Evolutionary conservation across 2,888 invertebrate species (phyloP), one percentile per base, ranked within the genome.

Genomic region (Oeneis ivallda): DNA sequence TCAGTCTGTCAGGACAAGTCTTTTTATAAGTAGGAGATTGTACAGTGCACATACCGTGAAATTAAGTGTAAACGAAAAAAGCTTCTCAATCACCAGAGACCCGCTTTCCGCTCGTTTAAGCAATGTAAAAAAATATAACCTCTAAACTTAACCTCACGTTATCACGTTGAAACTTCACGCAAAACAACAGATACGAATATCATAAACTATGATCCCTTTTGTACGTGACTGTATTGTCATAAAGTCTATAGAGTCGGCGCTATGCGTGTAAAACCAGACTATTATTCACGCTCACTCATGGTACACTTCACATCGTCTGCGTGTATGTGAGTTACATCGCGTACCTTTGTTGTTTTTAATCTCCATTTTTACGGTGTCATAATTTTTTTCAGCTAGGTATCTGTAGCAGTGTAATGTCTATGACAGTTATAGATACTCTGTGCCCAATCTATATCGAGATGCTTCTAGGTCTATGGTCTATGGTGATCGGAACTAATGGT

Each of bases 201-300:
- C 58, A 58, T 58, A 58, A 58, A 58, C 58, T 58, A 58, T 58
- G 58, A 60, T 50, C 60, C 49, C 49, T 50, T 56, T 50, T 57
- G 57, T 50, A 50, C 56, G 50, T 62, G 61, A 47, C 61, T 34
- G 56, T 62, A 57, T 60, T 60, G 49, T 65, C 49, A 57, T 49
- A 65, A 50, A 61, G 61, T 61, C 49, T 61, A 61, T 61, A 62
- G 61, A 65, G 61, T 50, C 19, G 61, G 56, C 41, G 56, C 65
- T 56, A 57, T 62, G 65, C 56, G 65, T 62, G 61, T 65, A 57
- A 65, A 61, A 62, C 61, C 61, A 43, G 61, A 56, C 65, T 57
- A 65, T 65, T 65, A 62, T 65, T 65, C 56, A 56, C 65, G 65
- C 61, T 65, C 61, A 65, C 56, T 62, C 65, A 41, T 56, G 45